Conservation (phyloP, 2,113 vertebrate species). For the Odobenus rosmarus region DNA sequence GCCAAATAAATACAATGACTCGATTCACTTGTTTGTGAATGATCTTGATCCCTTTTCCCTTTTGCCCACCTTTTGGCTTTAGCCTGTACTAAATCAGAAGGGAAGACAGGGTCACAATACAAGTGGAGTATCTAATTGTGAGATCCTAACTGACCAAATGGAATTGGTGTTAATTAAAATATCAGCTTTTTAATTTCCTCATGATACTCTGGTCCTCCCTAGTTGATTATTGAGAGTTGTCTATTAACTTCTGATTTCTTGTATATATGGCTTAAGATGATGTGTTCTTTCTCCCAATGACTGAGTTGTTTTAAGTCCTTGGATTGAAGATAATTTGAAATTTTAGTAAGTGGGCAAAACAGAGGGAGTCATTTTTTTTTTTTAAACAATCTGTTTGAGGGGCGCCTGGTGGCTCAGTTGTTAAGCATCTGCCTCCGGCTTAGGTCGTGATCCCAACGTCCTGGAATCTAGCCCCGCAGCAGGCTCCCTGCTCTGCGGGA, state of each 20-base stretch:
- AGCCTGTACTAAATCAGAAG: not conserved
- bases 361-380: not conserved
- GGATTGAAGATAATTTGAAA: not conserved
- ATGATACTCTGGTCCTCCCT: not conserved
- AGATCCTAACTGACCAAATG: not conserved
- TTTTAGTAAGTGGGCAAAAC: not conserved
- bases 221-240: not conserved
- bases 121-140: not conserved
- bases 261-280: not conserved
- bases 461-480: no score
- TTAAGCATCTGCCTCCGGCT: no score
- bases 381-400: no score
- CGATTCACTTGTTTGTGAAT: not conserved
- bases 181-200: not conserved
- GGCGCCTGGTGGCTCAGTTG: no score
- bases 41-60: not conserved
- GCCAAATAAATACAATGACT: not conserved
- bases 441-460: no score
- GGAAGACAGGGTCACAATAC: not conserved
- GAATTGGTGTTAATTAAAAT: not conserved
- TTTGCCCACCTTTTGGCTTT: not conserved
- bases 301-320: not conserved
- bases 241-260: slow-evolving; percentile 19
- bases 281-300: not conserved
- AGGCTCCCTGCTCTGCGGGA: no score